Evolutionary conservation across 2,888 invertebrate genomes (phyloP), one percentile per base, ranked within the genome.

Genomic region (Hypselothyrea guttata): DNA sequence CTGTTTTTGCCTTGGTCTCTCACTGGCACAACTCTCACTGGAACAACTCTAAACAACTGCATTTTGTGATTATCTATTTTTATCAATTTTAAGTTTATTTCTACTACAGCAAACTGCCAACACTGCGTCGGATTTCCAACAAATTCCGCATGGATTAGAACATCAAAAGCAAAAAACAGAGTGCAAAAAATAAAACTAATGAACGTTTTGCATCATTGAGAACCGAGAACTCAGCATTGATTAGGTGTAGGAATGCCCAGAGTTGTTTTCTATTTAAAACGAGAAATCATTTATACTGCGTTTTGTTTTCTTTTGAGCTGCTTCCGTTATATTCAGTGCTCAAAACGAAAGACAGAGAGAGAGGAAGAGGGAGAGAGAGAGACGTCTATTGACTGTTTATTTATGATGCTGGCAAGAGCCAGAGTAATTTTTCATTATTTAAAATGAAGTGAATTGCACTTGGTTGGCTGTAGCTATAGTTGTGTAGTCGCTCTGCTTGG

Each of bases 391-490:
- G 71, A 66, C 67, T 71, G 68, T 81, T 81, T 78, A 78, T 78
- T 78, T 81, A 81, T 81, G 78, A 68, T 46, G 61, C 72, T 62
- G 71, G 55, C 56, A 55, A 58, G 62, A 61, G 60, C 65, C 74
- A 81, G 71, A 81, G 78, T 72, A 78, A 79, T 79, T 79, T 81
- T 81, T 79, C 78, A 79, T 82, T 76, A 79, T 79, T 81, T 81
- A 68, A 81, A 81, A 81, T 76, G 63, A 78, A 79, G 76, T 78
- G 74, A 78, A 81, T 78, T 82, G 77, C 81, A 71, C 62, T 70
- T 56, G 61, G 70, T 49, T 56, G 5, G 37, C 54, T 40, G 22
- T 30, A 16, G 41, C 22, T 22, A 7, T n/a, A 15, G 4, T 41
- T 9, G n/a, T 2, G 22, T 22, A 22, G 1, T 1, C 11, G n/a